Evolutionary conservation across 2,113 vertebrate species (phyloP).

Genomic region (Xiphorhynchus elegans): DNA sequence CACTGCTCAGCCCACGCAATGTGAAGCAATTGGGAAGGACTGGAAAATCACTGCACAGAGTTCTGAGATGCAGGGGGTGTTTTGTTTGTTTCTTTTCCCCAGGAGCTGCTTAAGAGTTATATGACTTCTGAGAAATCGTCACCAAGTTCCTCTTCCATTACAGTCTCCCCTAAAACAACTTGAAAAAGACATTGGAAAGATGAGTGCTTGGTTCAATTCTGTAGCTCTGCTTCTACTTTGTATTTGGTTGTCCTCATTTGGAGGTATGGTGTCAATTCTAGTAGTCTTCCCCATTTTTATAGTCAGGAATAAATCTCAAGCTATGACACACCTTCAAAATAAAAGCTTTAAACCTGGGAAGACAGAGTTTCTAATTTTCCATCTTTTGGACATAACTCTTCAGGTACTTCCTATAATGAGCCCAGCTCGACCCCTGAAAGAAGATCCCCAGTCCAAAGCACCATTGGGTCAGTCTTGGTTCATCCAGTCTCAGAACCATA

Average conservation of each 20-base stretch:
- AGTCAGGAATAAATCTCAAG: not conserved
- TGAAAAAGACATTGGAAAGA: not conserved
- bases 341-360: not conserved
- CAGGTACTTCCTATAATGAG: not conserved
- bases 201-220: accelerated
- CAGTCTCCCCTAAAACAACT: not conserved
- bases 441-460: not conserved
- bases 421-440: not conserved
- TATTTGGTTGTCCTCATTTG: not conserved
- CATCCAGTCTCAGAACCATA: not conserved
- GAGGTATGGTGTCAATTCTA: not conserved
- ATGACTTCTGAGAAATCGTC: not conserved
- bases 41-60: conserved; percentile 20
- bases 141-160: not conserved
- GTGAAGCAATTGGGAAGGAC: conserved; percentile 36
- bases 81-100: not conserved
- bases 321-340: not conserved
- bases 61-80: not conserved
- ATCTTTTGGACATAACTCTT: not conserved
- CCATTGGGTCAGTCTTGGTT: not conserved
- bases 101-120: not conserved
- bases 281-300: not conserved
- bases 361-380: not conserved
- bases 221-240: not conserved
- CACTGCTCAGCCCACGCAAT: conserved; percentile 16